Percentiles rank a stretch among this genome's conserved stretches.
These are phyloP conservation scores for Drosophila percnosoma DNA, from an alignment of 2,888 invertebrate species.

Conservation along the genomic window DNA sequence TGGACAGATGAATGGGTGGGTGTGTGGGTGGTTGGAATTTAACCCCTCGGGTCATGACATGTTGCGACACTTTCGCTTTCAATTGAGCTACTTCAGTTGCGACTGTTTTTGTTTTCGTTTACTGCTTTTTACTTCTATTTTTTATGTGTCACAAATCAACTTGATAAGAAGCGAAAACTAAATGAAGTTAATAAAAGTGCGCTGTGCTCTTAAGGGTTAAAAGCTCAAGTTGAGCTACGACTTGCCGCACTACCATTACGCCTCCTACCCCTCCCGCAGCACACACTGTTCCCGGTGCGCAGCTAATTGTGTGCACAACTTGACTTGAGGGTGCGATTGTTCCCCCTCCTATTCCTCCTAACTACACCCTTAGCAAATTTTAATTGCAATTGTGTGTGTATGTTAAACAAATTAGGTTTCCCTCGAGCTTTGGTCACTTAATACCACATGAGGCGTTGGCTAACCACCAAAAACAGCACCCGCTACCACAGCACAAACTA, in stretches of 20 bases:
- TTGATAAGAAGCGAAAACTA: slow-evolving; percentile 48
- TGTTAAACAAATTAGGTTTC: slow-evolving; percentile 72
- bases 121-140: background rate
- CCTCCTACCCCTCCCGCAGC: background rate
- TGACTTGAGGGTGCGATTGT: slow-evolving; percentile 56
- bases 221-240: slow-evolving; percentile 36
- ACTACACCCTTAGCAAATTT: slow-evolving; percentile 59
- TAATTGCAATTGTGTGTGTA: slow-evolving; percentile 56
- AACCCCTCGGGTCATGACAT: slow-evolving; percentile 20
- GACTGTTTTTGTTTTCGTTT: slow-evolving; percentile 22
- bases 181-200: slow-evolving; percentile 56
- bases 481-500: slow-evolving; percentile 19
- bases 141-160: slow-evolving; percentile 42
- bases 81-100: slow-evolving; percentile 59
- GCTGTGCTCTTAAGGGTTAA: slow-evolving; percentile 61
- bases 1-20: slow-evolving; percentile 29
- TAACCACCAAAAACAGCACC: slow-evolving; percentile 61
- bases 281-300: slow-evolving; percentile 1
- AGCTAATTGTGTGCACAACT: slow-evolving; percentile 50
- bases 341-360: background rate
- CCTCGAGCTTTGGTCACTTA: slow-evolving; percentile 54
- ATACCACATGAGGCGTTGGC: slow-evolving; percentile 48
- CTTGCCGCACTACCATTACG: background rate
- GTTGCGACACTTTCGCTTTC: slow-evolving; percentile 71
- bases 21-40: slow-evolving; percentile 30